These are phyloP conservation scores for Cydia strobilella DNA, from an alignment of 1,140 invertebrate genomes.

Conservation along the genomic window DNA sequence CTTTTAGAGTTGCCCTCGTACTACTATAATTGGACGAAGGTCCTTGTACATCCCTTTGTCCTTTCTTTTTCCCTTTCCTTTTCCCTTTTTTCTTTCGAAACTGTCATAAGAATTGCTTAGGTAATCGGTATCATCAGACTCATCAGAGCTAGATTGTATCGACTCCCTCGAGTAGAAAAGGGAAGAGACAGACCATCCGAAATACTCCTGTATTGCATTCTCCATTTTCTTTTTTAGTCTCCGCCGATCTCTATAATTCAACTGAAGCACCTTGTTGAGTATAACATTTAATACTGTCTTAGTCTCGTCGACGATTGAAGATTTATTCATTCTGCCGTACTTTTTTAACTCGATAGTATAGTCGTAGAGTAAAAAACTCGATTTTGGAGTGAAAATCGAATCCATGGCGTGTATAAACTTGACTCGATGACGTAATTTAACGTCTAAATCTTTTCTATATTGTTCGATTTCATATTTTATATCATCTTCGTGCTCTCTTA, in stretches of 20 bases:
- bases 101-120: background rate
- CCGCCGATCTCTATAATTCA: conserved; percentile 41
- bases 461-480: background rate
- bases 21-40: background rate
- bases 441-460: background rate
- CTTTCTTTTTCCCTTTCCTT: background rate
- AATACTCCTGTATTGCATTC: conserved; percentile 53
- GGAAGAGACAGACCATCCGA: background rate
- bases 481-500: background rate
- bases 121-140: background rate
- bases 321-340: background rate
- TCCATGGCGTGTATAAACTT: background rate
- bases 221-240: conserved; percentile 48
- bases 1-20: background rate
- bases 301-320: background rate
- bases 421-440: background rate
- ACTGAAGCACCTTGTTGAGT: conserved; percentile 45
- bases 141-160: background rate
- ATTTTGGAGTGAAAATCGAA: background rate
- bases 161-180: background rate
- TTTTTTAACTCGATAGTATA: background rate
- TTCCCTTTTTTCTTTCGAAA: background rate
- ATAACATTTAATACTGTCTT: conserved; percentile 49
- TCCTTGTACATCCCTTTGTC: background rate
- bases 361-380: background rate